A percentile compares a stretch with the other conserved stretches of the same genome.
These are phyloP conservation scores for Danaus chrysippus DNA, from an alignment of 2,888 invertebrate species.

Conservation along the genomic window DNA sequence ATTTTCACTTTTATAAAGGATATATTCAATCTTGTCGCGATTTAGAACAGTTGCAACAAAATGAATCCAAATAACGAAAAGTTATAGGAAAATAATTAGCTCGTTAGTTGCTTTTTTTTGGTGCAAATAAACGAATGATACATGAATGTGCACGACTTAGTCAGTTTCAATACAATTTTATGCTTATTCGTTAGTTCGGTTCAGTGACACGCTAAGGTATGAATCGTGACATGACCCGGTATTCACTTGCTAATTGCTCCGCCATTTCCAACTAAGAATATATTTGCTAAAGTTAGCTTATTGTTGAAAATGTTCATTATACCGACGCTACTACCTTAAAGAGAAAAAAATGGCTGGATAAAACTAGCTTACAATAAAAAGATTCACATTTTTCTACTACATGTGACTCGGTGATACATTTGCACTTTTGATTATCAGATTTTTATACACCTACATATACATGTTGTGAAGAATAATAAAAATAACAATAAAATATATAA, in stretches of 20 bases:
- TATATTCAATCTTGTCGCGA: not conserved
- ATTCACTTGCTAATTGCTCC: slow-evolving; percentile 69
- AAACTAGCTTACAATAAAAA: too few relatives aligned
- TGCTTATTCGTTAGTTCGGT: slow-evolving; percentile 34
- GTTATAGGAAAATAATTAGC: not conserved
- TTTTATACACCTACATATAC: too few relatives aligned
- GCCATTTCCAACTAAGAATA: slow-evolving; percentile 47
- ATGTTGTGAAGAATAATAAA: too few relatives aligned
- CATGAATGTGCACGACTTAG: not conserved
- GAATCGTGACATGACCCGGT: slow-evolving; percentile 63
- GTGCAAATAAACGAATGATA: not conserved
- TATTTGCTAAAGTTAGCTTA: slow-evolving; percentile 16
- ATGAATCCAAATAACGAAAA: too few relatives aligned
- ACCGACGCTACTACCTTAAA: too few relatives aligned
- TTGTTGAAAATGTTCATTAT: not conserved
- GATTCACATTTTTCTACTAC: too few relatives aligned
- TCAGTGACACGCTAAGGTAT: slow-evolving; percentile 55
- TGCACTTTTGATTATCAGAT: too few relatives aligned
- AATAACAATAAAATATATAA: too few relatives aligned
- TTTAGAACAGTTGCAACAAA: too few relatives aligned
- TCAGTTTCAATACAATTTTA: not conserved
- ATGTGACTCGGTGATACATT: too few relatives aligned
- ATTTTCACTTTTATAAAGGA: slow-evolving; percentile 25
- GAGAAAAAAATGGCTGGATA: too few relatives aligned
- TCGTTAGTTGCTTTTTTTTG: slow-evolving; percentile 6